Conservation (phyloP, 2,888 invertebrate genomes). For the Resseliella maxima region DNA sequence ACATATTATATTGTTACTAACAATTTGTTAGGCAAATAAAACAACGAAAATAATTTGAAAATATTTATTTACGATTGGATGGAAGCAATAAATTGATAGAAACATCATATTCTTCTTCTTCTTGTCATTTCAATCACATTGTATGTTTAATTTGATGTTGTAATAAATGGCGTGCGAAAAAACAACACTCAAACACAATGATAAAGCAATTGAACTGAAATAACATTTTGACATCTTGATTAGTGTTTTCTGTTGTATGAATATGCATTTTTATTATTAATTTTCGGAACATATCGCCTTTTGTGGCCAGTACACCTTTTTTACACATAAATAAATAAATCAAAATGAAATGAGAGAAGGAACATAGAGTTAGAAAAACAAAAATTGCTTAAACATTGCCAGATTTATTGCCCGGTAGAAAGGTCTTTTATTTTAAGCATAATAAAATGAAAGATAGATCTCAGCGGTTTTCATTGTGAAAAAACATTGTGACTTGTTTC, state of each 20-base stretch:
- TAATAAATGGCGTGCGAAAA: background rate
- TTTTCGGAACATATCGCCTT: background rate
- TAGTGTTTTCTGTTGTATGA: constrained; percentile 1
- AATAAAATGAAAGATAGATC: no score
- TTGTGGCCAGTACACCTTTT: background rate
- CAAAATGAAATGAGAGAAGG: no score
- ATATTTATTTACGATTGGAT: background rate
- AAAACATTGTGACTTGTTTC: background rate
- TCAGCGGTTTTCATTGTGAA: background rate
- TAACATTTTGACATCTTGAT: background rate
- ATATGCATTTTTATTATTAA: constrained; percentile 23
- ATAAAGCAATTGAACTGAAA: background rate
- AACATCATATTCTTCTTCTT: background rate
- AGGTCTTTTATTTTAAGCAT: no score
- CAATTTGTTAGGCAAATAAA: no score
- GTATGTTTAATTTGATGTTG: background rate
- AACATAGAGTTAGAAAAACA: no score
- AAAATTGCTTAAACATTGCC: no score
- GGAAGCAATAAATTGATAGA: constrained; percentile 6
- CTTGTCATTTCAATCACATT: background rate
- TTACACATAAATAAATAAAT: no score
- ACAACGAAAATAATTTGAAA: no score
- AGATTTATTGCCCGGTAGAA: no score
- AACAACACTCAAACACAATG: background rate
- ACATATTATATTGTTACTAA: background rate